Percentiles rank a stretch among this genome's conserved stretches.
Evolutionary conservation across 2,113 vertebrate genomes (phyloP).

Genomic region (Lucifuga dentata): DNA sequence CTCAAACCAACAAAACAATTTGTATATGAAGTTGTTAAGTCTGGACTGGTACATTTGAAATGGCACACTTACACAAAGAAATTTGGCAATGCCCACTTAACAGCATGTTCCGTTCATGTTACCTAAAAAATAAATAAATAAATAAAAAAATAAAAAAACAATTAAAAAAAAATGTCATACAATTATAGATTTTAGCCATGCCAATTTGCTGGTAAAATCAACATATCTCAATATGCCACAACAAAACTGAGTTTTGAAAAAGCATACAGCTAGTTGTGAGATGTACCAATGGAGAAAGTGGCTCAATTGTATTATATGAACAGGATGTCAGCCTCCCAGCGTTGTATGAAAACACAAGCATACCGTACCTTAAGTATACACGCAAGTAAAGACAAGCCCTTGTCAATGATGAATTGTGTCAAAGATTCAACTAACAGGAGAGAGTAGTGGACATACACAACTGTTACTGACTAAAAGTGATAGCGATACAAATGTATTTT

Average conservation of each 20-base stretch:
- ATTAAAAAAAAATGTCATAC: too few relatives aligned
- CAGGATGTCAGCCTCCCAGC: too few relatives aligned
- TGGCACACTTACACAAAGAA: slow-evolving; percentile 79
- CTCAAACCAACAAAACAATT: background rate
- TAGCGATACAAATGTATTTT: background rate
- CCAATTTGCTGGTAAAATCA: background rate
- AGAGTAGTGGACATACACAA: background rate
- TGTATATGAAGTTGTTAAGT: background rate
- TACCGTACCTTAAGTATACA: background rate
- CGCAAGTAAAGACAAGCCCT: background rate
- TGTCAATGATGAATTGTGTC: background rate
- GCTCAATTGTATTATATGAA: too few relatives aligned
- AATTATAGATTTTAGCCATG: too few relatives aligned
- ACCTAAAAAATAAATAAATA: slow-evolving; percentile 65
- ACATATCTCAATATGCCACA: background rate
- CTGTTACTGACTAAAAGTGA: background rate
- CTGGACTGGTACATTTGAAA: background rate
- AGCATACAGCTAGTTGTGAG: background rate
- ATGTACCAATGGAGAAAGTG: background rate
- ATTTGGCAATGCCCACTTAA: slow-evolving; percentile 81
- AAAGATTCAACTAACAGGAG: slow-evolving; percentile 5
- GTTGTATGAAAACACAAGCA: background rate
- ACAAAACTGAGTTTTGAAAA: background rate
- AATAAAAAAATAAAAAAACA: too few relatives aligned
- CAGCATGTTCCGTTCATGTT: slow-evolving; percentile 80